phyloP scores from a whole-genome alignment of 2,888 invertebrate species.

The Keiferia lycopersicella region DNA sequence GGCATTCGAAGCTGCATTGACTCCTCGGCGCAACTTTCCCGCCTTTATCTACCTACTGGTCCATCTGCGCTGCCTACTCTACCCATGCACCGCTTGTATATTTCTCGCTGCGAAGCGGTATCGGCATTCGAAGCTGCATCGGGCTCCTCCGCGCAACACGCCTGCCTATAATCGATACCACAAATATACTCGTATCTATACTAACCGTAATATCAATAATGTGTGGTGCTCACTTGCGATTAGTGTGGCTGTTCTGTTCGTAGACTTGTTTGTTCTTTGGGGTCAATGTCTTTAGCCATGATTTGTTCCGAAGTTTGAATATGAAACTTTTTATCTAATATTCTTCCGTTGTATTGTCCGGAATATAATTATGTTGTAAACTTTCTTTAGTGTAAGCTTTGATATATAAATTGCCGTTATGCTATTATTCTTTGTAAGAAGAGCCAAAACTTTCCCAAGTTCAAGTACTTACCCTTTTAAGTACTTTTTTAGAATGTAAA shows the following conservation, averaged over 20 bases:
- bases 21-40: not conserved
- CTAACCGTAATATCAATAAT: conserved; percentile 9
- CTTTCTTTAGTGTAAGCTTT: no score
- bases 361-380: no score
- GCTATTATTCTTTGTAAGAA: no score
- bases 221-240: conserved; percentile 7
- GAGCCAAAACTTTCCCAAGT: no score
- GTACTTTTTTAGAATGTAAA: no score
- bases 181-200: conserved; percentile 3
- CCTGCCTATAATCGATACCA: conserved; percentile 20
- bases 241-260: not conserved
- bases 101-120: conserved; percentile 63
- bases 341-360: no score
- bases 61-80: conserved; percentile 35
- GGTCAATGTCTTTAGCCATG: not conserved
- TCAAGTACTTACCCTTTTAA: no score
- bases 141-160: conserved; percentile 11
- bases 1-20: conserved; percentile 46
- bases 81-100: conserved; percentile 55
- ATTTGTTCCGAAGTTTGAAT: no score
- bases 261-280: conserved; percentile 3
- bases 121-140: conserved; percentile 51
- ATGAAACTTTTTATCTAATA: no score
- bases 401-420: no score
- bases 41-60: conserved; percentile 8